Percentiles rank a stretch among this genome's conserved stretches.
Conservation (phyloP, 2,888 invertebrate genomes). For the Agrotis clavis region DNA sequence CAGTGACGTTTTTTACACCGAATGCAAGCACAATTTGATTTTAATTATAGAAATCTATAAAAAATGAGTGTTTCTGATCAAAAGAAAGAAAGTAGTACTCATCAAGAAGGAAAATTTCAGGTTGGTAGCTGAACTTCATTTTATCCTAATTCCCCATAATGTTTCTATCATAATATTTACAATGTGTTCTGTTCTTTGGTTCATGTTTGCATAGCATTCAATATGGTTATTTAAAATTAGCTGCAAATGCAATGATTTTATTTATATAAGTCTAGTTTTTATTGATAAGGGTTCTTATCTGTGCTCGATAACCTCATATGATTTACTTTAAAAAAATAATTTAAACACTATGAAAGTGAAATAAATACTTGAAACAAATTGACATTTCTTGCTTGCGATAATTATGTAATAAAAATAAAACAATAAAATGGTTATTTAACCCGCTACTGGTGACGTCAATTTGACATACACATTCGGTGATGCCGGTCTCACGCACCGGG, state of each 20-base stretch:
- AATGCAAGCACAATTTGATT: constrained; percentile 36
- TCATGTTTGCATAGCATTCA: constrained; percentile 5
- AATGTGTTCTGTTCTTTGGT: constrained; percentile 2
- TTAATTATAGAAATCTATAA: constrained; percentile 42
- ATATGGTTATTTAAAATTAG: constrained; percentile 14
- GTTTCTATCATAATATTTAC: neutral
- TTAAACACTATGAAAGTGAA: neutral
- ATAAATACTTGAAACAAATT: neutral
- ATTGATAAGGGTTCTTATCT: neutral
- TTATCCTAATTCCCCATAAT: neutral
- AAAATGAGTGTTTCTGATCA: constrained; percentile 75
- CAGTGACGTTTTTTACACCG: constrained; percentile 69
- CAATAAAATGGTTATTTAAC: neutral
- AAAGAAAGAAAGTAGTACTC: constrained; percentile 62
- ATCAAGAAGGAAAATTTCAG: constrained; percentile 70
- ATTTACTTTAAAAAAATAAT: neutral
- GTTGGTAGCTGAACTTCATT: constrained; percentile 66
- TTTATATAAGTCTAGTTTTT: neutral
- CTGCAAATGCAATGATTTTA: neutral
- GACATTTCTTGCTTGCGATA: constrained; percentile 3
- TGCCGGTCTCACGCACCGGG: too few relatives aligned
- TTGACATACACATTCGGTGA: too few relatives aligned
- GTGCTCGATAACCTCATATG: neutral
- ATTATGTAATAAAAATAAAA: neutral
- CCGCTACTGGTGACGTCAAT: too few relatives aligned